These are phyloP conservation scores for Ferrisia virgata DNA, from an alignment of 2,888 invertebrate species.

Conservation along the genomic window DNA sequence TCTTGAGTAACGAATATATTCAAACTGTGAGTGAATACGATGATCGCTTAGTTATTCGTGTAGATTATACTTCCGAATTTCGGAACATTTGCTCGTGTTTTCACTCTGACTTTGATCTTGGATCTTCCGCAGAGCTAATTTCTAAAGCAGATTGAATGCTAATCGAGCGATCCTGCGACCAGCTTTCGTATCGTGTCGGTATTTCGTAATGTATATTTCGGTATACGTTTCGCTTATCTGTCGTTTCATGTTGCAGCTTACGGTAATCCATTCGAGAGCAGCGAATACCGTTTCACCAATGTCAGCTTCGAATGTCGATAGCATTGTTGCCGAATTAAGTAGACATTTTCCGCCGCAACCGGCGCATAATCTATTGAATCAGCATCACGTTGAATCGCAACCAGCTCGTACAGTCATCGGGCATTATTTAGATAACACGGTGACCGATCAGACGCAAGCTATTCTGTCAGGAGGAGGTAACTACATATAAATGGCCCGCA, in stretches of 20 bases:
- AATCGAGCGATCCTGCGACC: too few relatives aligned
- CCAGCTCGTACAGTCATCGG: constrained; percentile 56
- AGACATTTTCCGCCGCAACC: constrained; percentile 57
- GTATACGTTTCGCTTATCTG: too few relatives aligned
- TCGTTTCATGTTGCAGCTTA: constrained; percentile 69
- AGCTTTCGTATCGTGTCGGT: too few relatives aligned
- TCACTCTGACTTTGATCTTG: too few relatives aligned
- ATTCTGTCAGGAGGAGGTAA: constrained; percentile 55
- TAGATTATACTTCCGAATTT: too few relatives aligned
- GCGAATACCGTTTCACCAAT: constrained; percentile 50
- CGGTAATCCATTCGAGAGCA: constrained; percentile 83
- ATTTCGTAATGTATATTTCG: too few relatives aligned
- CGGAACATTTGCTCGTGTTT: too few relatives aligned
- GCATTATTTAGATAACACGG: constrained; percentile 53
- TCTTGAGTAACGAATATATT: constrained; percentile 92
- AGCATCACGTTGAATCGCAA: constrained; percentile 64
- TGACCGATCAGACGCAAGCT: constrained; percentile 54
- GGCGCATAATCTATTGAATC: constrained; percentile 63
- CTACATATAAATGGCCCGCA: neutral
- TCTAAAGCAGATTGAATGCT: too few relatives aligned
- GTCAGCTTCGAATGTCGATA: constrained; percentile 34
- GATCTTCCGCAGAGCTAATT: too few relatives aligned
- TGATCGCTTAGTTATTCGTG: too few relatives aligned
- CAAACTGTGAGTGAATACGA: constrained; percentile 69
- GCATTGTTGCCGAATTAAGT: constrained; percentile 52